Base-by-base conservation (phyloP, 1,140 invertebrate species). In the Sesamia nonagrioides region DNA sequence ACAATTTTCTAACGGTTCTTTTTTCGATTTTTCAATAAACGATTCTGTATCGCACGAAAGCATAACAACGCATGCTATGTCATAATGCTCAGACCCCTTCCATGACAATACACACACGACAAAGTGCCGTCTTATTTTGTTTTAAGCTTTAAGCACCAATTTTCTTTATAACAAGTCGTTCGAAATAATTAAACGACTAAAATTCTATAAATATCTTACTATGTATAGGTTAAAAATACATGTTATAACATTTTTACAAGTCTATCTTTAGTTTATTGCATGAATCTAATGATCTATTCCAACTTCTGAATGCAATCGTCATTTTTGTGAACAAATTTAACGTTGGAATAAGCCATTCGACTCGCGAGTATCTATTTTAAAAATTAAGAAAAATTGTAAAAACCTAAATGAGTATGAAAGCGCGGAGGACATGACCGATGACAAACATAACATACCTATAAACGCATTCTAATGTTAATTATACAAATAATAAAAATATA, bases 131-230 rank as follows among this genome's bases (percentile, higher is more conserved):
- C 90, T 88, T 92, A 91, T 92, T 84, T 92, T 92, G 88, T 91
- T 94, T 89, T 95, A 94, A 95, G 93, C 93, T 95, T 93, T 92
- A 95, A 95, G 93, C 93, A 95, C 93, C 93, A 95, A 95, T 94
- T 93, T 95, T 95, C 89, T 93, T 95, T 92, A 95, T 95, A 95
- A 95, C 93, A 95, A 95, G 93, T 95, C 93, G 93, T 95, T 95
- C 92, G 90, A 95, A 95, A 95, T 95, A 95, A 93, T 92, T 95
- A 95, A 95, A 95, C 93, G 93, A 95, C 93, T 93, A 92, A 94
- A 95, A 90, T 92, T 92, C 92, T 94, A 95, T 95, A 95, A 95
- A 95, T 95, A 95, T 95, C 93, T 95, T 95, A 95, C 90, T 94
- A 95, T 95, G 88, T 93, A 94, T 94, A 95, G 90, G 90, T 95